phyloP scores from a whole-genome alignment of 2,113 vertebrate species.

The Corynorhinus townsendii region DNA sequence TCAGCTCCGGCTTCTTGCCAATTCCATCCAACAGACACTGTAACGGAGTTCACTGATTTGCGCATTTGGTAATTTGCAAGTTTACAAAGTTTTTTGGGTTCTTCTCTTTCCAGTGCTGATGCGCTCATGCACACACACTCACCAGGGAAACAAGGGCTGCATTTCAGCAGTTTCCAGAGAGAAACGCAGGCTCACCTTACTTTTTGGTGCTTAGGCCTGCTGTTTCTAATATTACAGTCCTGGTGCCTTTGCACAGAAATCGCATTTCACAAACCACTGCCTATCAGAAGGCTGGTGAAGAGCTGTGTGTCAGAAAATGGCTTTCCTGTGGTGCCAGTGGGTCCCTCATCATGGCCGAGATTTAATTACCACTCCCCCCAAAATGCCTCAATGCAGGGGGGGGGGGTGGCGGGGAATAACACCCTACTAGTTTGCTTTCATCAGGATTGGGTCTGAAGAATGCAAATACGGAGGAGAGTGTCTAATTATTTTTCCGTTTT shows the following conservation, averaged over 20 bases:
- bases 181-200: background rate
- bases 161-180: background rate
- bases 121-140: rapidly evolving
- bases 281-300: background rate
- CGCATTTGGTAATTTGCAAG: slow-evolving; percentile 4
- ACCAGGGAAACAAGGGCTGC: background rate
- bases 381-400: background rate
- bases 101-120: background rate
- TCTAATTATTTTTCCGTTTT: slow-evolving; percentile 48
- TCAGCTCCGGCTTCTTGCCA: slow-evolving; percentile 38
- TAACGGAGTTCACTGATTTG: slow-evolving; percentile 44
- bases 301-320: slow-evolving; percentile 35
- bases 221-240: background rate
- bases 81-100: background rate
- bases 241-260: slow-evolving; percentile 28
- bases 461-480: slow-evolving; percentile 47
- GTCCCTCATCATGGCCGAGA: slow-evolving; percentile 25
- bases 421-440: slow-evolving; percentile 23
- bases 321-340: background rate
- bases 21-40: background rate
- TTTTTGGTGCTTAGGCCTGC: background rate
- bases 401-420: background rate
- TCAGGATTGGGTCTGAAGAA: slow-evolving; percentile 37
- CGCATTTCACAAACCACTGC: slow-evolving; percentile 54
- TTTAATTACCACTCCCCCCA: slow-evolving; percentile 60